Conservation (phyloP, 2,888 invertebrate genomes). For the Aleiodes alternator region DNA sequence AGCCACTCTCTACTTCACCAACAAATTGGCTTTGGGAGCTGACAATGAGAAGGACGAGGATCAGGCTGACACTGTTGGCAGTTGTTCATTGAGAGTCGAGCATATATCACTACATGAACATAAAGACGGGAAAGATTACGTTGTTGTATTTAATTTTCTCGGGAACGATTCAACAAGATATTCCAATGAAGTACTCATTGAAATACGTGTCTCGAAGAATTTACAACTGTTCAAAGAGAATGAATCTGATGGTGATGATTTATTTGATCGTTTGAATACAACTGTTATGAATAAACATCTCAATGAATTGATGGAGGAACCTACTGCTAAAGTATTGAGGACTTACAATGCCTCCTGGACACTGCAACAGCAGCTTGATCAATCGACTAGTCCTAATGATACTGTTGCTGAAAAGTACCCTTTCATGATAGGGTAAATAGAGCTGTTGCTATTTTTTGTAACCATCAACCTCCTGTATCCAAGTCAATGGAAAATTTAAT, state of each 20-base stretch:
- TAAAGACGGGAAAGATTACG: slow-evolving; percentile 90
- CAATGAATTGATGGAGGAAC: slow-evolving; percentile 96
- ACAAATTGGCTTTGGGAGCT: slow-evolving; percentile 98
- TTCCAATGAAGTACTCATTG: slow-evolving; percentile 97
- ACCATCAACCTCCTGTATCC: slow-evolving; percentile 99
- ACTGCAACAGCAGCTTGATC: slow-evolving; percentile 95
- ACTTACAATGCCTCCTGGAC: no score
- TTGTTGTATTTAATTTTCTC: slow-evolving; percentile 98
- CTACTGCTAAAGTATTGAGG: slow-evolving; percentile 99
- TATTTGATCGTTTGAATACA: no score
- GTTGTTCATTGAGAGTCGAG: slow-evolving; percentile 97
- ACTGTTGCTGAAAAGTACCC: slow-evolving; percentile 90
- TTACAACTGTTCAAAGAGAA: no score
- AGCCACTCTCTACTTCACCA: slow-evolving; percentile 99
- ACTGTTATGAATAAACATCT: slow-evolving; percentile 97
- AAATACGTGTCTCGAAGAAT: slow-evolving; percentile 98
- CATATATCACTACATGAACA: slow-evolving; percentile 93
- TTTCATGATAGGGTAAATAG: slow-evolving; percentile 98
- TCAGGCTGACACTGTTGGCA: slow-evolving; percentile 99
- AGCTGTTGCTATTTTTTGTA: slow-evolving; percentile 98
- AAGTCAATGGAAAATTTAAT: slow-evolving; percentile 99
- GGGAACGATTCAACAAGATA: slow-evolving; percentile 91
- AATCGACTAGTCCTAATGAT: slow-evolving; percentile 90
- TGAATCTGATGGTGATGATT: slow-evolving; percentile 95
- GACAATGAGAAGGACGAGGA: slow-evolving; percentile 99